Conservation (phyloP, 92 coral and sea anemone genomes). For the Epizoanthus ramosus region DNA sequence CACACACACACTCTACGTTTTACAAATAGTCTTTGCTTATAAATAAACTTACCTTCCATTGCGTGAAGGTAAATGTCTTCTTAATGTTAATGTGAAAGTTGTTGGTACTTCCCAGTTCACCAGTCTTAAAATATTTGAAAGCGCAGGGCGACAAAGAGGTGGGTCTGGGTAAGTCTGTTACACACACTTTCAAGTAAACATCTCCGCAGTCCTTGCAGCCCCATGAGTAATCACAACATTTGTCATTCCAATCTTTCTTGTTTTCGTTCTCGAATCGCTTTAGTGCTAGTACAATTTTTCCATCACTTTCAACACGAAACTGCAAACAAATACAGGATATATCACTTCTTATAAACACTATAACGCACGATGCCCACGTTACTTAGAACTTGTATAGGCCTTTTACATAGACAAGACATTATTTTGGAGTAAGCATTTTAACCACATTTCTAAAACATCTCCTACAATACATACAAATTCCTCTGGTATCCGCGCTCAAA, state of each 20-base stretch:
- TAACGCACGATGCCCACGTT: too few relatives aligned
- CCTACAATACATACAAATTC: too few relatives aligned
- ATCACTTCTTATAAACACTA: too few relatives aligned
- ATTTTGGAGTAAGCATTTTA: too few relatives aligned
- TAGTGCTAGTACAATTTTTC: neutral
- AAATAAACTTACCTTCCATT: slow-evolving; percentile 11
- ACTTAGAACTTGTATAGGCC: too few relatives aligned
- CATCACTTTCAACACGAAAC: neutral
- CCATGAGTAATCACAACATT: slow-evolving; percentile 31
- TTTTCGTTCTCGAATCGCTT: slow-evolving; percentile 27
- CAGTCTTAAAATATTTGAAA: neutral
- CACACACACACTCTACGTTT: too few relatives aligned
- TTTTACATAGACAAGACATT: too few relatives aligned
- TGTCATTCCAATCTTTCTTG: neutral
- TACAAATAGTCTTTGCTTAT: neutral
- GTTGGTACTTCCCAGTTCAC: neutral
- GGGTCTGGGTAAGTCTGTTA: slow-evolving; percentile 15
- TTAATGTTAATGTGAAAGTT: neutral
- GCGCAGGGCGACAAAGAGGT: slow-evolving; percentile 5
- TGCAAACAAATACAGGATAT: neutral
- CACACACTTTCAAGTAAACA: slow-evolving; percentile 9
- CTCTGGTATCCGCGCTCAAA: too few relatives aligned
- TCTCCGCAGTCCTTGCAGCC: slow-evolving; percentile 8
- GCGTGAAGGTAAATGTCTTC: neutral
- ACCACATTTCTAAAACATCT: too few relatives aligned